Evolutionary conservation across 2,113 vertebrate species (phyloP).

Genomic region (Ictidomys tridecemlineatus): DNA sequence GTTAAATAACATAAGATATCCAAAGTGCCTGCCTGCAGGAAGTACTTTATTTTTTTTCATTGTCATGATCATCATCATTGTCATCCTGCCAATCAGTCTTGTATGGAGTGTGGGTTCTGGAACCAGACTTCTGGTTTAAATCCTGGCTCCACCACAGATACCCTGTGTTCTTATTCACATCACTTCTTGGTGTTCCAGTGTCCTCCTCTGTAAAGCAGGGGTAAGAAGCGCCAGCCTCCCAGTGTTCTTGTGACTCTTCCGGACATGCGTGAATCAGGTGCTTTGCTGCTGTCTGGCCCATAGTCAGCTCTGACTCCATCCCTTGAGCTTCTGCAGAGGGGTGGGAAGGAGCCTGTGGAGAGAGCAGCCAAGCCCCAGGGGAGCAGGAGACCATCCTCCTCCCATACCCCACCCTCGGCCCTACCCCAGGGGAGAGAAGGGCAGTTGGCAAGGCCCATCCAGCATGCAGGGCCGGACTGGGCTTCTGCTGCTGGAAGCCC

Average conservation of each 20-base stretch:
- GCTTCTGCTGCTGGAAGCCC: not conserved
- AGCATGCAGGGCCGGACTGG: not conserved
- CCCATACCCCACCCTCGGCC: not conserved
- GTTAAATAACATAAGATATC: not conserved
- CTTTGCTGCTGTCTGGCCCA: not conserved
- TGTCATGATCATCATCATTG: not conserved
- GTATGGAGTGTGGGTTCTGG: not conserved
- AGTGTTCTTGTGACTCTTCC: not conserved
- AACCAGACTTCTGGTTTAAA: not conserved
- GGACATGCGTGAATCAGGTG: rapidly evolving
- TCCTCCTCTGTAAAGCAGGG: not conserved
- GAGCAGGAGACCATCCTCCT: not conserved
- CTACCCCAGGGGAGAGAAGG: not conserved
- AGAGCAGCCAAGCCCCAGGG: not conserved
- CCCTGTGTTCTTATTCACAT: not conserved
- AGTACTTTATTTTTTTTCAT: not conserved
- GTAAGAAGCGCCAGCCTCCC: not conserved
- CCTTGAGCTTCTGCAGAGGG: not conserved
- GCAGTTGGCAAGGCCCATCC: not conserved
- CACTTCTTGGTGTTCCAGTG: not conserved
- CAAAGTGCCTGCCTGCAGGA: not conserved
- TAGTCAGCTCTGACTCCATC: not conserved
- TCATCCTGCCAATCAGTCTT: not conserved
- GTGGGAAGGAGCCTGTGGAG: not conserved
- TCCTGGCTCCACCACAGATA: not conserved